These are phyloP conservation scores for Malurus leucopterus DNA, from an alignment of 2,797 vertebrate species.

Conservation along the genomic window DNA sequence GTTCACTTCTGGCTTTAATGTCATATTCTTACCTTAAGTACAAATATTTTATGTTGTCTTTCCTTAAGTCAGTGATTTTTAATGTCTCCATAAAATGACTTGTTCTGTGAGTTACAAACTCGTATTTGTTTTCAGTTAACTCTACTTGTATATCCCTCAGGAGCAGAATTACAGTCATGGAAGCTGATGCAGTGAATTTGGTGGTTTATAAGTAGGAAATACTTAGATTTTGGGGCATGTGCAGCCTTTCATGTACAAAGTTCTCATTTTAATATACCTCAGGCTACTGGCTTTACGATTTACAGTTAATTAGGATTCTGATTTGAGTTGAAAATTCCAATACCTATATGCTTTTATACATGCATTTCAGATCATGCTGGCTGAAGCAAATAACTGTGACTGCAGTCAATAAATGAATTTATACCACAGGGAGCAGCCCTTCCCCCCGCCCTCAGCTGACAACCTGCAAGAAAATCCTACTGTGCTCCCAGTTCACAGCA, in stretches of 20 bases:
- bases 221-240: constrained; percentile 71
- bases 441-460: constrained; percentile 45
- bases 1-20: constrained; percentile 55
- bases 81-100: constrained; percentile 59
- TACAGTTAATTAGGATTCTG: constrained; percentile 78
- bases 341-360: constrained; percentile 69
- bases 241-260: constrained; percentile 78
- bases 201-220: constrained; percentile 69
- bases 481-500: constrained; percentile 62
- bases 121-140: constrained; percentile 72
- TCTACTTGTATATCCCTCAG: constrained; percentile 66
- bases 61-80: constrained; percentile 56
- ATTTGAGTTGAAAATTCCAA: constrained; percentile 74
- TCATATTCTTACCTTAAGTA: constrained; percentile 54
- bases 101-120: constrained; percentile 58
- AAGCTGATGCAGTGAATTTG: constrained; percentile 69
- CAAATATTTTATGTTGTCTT: constrained; percentile 60
- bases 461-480: constrained; percentile 68
- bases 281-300: constrained; percentile 75
- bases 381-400: constrained; percentile 73
- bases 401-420: constrained; percentile 69
- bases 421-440: constrained; percentile 58
- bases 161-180: constrained; percentile 69
- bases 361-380: constrained; percentile 72
- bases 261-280: constrained; percentile 79